phyloP scores from a whole-genome alignment of 2,797 vertebrate genomes.

The Distichodus sexfasciatus region DNA sequence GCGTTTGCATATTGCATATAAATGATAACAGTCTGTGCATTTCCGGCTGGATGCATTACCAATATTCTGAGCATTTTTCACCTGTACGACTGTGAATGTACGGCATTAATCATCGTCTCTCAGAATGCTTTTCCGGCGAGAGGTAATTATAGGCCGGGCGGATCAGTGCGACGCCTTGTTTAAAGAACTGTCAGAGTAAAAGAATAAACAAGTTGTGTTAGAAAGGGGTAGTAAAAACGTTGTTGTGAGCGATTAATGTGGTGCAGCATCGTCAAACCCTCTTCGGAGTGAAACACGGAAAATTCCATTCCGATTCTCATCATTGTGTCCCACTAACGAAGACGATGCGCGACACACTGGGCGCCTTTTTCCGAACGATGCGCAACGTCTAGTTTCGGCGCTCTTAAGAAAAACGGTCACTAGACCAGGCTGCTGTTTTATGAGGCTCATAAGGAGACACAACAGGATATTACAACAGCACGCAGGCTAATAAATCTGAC shows the following conservation, averaged over 20 bases:
- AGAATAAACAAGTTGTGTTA: conserved; percentile 36
- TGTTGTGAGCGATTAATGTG: conserved; percentile 30
- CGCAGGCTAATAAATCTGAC: conserved; percentile 38
- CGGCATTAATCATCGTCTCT: conserved; percentile 5
- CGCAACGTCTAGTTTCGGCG: background rate
- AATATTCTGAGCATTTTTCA: no score
- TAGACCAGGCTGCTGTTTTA: conserved; percentile 16
- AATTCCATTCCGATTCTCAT: background rate
- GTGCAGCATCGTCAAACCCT: conserved; percentile 29
- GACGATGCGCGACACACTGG: background rate
- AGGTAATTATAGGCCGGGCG: conserved; percentile 48
- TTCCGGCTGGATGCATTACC: no score
- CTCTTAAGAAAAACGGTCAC: conserved; percentile 10
- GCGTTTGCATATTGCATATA: no score
- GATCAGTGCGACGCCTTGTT: conserved; percentile 44
- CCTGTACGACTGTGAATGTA: conserved; percentile 13
- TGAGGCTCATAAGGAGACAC: conserved; percentile 19
- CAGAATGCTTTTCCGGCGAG: conserved; percentile 27
- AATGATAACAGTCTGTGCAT: no score
- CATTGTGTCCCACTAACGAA: background rate
- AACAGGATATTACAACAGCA: conserved; percentile 37
- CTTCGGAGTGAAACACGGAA: background rate
- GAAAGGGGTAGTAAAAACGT: conserved; percentile 6
- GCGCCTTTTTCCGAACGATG: background rate
- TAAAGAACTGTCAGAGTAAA: conserved; percentile 16